A percentile compares a stretch with the other conserved stretches of the same genome.
These are phyloP conservation scores for Nesometra sesokonis DNA, from an alignment of 35 echinoderm and acorn worm genomes.

Conservation along the genomic window DNA sequence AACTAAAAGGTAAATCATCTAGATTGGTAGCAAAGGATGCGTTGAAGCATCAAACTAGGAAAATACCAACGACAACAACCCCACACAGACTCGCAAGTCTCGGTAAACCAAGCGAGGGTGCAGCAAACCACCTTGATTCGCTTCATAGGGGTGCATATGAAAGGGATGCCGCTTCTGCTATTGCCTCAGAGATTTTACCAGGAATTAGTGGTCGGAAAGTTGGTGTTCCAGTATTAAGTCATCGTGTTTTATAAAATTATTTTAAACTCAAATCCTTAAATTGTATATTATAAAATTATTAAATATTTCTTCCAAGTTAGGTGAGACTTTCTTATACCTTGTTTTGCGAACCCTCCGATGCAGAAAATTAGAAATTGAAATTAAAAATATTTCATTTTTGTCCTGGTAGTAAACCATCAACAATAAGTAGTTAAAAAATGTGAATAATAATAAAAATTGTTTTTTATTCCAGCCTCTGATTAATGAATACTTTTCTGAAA, in stretches of 20 bases:
- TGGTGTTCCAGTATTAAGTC: slow-evolving; percentile 26
- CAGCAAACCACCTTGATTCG: slow-evolving; percentile 3
- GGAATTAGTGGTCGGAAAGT: slow-evolving; percentile 69
- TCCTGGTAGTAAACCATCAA: too few species aligned
- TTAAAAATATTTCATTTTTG: too few species aligned
- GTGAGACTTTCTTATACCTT: too few species aligned
- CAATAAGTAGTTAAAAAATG: too few species aligned
- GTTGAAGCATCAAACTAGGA: neutral
- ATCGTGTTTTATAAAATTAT: slow-evolving; percentile 43
- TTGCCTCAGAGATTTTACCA: slow-evolving; percentile 67
- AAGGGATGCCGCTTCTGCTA: slow-evolving; percentile 56
- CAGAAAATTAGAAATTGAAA: too few species aligned
- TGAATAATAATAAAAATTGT: too few species aligned
- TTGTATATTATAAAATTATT: too few species aligned
- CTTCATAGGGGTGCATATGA: slow-evolving; percentile 71
- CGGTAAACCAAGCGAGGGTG: neutral
- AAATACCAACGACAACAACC: neutral
- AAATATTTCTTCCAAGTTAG: too few species aligned
- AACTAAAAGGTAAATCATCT: neutral
- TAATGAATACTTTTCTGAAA: too few species aligned
- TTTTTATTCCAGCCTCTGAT: too few species aligned
- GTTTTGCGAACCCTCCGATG: too few species aligned
- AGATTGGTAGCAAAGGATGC: neutral
- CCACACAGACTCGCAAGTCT: neutral
- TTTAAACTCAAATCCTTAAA: too few species aligned